A percentile compares a stretch with the other conserved stretches of the same genome.
These are phyloP conservation scores for Protobothrops flavoviridis DNA, from an alignment of 2,113 vertebrate genomes.

Conservation along the genomic window DNA sequence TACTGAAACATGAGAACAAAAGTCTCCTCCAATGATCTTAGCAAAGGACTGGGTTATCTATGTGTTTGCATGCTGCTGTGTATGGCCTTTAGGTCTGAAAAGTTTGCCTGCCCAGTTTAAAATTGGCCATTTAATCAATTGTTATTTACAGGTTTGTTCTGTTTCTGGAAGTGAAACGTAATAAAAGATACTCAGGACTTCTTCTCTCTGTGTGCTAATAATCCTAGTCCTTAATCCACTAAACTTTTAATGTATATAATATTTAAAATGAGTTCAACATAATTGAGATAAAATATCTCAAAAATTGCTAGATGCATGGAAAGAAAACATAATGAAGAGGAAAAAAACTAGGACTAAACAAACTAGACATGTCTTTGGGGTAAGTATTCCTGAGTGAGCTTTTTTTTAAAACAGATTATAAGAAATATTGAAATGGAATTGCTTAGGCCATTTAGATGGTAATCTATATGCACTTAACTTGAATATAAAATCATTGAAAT, in stretches of 20 bases:
- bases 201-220: background rate
- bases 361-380: background rate
- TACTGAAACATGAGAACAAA: background rate
- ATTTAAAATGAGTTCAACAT: background rate
- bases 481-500: background rate
- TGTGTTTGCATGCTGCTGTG: background rate
- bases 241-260: background rate
- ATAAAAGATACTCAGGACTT: background rate
- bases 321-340: background rate
- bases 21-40: background rate
- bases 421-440: background rate
- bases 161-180: background rate
- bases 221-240: background rate
- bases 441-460: background rate
- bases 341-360: background rate
- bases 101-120: background rate
- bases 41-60: background rate
- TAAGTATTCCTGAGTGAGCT: background rate
- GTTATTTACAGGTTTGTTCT: background rate
- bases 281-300: background rate
- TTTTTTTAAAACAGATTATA: background rate
- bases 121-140: background rate
- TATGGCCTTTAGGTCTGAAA: background rate
- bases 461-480: background rate
- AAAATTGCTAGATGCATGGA: background rate